These are phyloP conservation scores for Cyprinella venusta DNA, from an alignment of 2,797 vertebrate genomes.

Conservation along the genomic window DNA sequence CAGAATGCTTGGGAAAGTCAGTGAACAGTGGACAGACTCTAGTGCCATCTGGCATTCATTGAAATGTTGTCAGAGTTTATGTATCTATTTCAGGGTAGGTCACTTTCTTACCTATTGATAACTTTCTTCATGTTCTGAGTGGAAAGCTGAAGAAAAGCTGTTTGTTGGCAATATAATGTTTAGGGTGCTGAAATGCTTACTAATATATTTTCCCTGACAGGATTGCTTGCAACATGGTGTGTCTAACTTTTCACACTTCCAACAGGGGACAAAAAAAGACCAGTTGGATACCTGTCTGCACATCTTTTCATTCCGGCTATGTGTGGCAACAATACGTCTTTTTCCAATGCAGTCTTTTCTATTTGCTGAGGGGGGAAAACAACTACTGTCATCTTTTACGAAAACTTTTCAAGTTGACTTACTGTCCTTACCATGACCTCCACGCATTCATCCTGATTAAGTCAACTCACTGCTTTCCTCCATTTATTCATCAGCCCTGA, in stretches of 20 bases:
- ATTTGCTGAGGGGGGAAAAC: background rate
- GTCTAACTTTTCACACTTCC: constrained; percentile 28
- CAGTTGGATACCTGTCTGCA: background rate
- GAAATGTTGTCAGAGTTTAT: constrained; percentile 42
- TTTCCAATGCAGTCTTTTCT: constrained; percentile 25
- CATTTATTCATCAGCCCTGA: constrained; percentile 7
- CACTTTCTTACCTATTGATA: constrained; percentile 2
- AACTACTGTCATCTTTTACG: constrained; percentile 31
- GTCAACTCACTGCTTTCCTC: background rate
- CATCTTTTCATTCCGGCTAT: constrained; percentile 39
- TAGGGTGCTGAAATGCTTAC: background rate
- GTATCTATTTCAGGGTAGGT: constrained; percentile 42
- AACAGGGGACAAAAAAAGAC: constrained; percentile 21
- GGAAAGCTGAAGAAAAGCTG: background rate
- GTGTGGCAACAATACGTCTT: constrained; percentile 28
- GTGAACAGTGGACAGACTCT: constrained; percentile 39
- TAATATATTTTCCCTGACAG: background rate
- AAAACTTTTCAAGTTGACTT: constrained; percentile 26
- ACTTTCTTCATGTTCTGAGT: constrained; percentile 16
- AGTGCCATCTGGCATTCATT: constrained; percentile 42
- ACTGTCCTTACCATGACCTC: constrained; percentile 35
- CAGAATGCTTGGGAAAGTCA: constrained; percentile 56
- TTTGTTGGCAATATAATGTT: constrained; percentile 9
- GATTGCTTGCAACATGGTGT: background rate
- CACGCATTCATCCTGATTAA: constrained; percentile 6